Conservation (phyloP, 1,140 invertebrate species). For the Platyura marginata region DNA sequence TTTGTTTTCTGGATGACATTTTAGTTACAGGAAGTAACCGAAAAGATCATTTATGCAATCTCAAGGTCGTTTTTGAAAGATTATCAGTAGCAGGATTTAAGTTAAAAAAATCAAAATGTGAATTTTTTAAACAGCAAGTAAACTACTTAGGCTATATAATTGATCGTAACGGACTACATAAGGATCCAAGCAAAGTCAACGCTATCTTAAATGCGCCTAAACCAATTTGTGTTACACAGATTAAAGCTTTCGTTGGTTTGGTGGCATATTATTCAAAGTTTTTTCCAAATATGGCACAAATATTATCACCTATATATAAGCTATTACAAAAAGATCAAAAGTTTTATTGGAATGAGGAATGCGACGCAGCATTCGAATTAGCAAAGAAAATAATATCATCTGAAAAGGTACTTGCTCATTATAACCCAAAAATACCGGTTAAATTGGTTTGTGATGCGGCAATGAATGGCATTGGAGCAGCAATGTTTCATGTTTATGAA, state of each 20-base stretch:
- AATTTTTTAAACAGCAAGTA: slow-evolving; percentile 16
- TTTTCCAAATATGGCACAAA: slow-evolving; percentile 13
- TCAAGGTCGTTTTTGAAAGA: slow-evolving; percentile 7
- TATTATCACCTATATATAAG: slow-evolving; percentile 9
- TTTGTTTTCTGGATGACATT: slow-evolving; percentile 7
- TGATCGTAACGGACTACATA: slow-evolving; percentile 11
- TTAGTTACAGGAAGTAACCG: slow-evolving; percentile 9
- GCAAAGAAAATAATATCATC: slow-evolving; percentile 13
- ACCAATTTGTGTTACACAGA: slow-evolving; percentile 9
- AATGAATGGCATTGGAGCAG: slow-evolving; percentile 20
- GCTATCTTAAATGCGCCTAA: slow-evolving; percentile 10
- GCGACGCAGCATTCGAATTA: slow-evolving; percentile 9
- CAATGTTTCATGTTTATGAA: slow-evolving; percentile 19
- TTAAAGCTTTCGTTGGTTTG: slow-evolving; percentile 11
- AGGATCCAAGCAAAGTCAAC: slow-evolving; percentile 7
- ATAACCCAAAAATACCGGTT: slow-evolving; percentile 16
- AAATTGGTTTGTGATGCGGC: slow-evolving; percentile 25
- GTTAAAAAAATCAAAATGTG: slow-evolving; percentile 13
- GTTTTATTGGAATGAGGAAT: slow-evolving; percentile 11
- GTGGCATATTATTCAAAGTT: slow-evolving; percentile 11
- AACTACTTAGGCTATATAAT: slow-evolving; percentile 19
- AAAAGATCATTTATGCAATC: slow-evolving; percentile 8
- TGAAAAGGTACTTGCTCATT: slow-evolving; percentile 17
- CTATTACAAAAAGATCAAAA: slow-evolving; percentile 11
- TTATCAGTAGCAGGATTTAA: slow-evolving; percentile 8